A percentile compares a stretch with the other conserved stretches of the same genome.
These are phyloP conservation scores for Gnathonemus echidnorhynchus DNA, from an alignment of 2,113 vertebrate species.

Conservation along the genomic window DNA sequence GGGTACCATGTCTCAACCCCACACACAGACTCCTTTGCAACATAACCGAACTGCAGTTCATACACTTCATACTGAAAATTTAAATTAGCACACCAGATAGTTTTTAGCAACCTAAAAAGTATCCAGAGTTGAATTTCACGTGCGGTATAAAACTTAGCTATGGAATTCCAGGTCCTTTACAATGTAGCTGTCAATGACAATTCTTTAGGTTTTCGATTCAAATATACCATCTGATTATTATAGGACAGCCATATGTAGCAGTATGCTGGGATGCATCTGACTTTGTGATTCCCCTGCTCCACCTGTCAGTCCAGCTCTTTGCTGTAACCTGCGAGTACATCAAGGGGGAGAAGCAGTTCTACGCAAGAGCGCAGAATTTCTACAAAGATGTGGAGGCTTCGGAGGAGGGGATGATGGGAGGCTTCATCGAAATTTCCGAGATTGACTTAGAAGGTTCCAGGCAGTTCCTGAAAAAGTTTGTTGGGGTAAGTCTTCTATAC, in stretches of 20 bases:
- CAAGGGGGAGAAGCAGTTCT: conserved; percentile 92
- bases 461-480: conserved; percentile 82
- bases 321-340: conserved; percentile 89
- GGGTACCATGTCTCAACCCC: neutral
- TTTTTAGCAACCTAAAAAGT: neutral
- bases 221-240: neutral
- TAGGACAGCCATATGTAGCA: neutral
- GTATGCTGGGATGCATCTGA: neutral
- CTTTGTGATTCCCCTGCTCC: neutral
- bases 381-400: conserved; percentile 83
- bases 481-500: conserved; percentile 67
- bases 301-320: conserved; percentile 83
- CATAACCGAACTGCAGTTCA: neutral
- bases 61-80: neutral
- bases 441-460: conserved; percentile 78
- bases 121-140: neutral
- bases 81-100: neutral
- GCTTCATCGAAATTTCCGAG: conserved; percentile 79
- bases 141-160: neutral
- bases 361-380: conserved; percentile 84
- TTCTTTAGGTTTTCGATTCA: neutral
- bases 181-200: neutral
- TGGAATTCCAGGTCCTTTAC: neutral
- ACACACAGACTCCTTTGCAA: neutral
- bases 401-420: conserved; percentile 95